Evolutionary conservation across 2,797 vertebrate species (phyloP), one percentile per base, ranked within the genome.

Genomic region (Sparidentex hasta): DNA sequence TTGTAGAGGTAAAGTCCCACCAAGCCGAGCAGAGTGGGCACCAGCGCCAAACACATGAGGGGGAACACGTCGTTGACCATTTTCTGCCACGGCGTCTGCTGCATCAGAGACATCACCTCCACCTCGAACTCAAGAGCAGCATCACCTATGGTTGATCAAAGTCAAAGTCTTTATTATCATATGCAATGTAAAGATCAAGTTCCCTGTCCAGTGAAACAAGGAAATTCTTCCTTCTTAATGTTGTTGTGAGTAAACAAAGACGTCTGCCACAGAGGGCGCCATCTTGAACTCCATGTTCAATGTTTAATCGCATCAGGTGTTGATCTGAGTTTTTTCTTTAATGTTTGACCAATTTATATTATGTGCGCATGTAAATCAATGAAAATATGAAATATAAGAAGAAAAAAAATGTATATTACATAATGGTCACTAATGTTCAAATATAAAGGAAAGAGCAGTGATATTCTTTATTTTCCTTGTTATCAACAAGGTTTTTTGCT

Each of bases 1-100:
- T 93, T 95, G 93, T 98, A 99, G 43, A 99, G 96, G 92, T 99
- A 97, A 86, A 96, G 95, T 5, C 97, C 97, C 71, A 99, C 97
- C 87, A 99, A 84, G 64, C 95, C 96, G 54, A 99, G 93, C 76
- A 99, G 92, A 0, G 96, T 97, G 2, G 98, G 98, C 74, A 99
- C 96, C 87, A 97, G 93, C 9, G 88, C 96, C 82, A 98, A 87
- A 91, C 97, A 97, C 58, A 98, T 75, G 23, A 98, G 79, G 0
- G 97, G 98, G 57, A 99, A 88, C 70, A 97, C 86, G 0, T 97
- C 92, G 2, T 97, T 98, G 80, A 97, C 74, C 86, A 98, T 84
- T 79, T 96, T 98, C 94, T 98, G 97, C 97, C 96, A 98, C 52
- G 94, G 96, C 3, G 95, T 96, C 90, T 98, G 96, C 76, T 96